Percentiles rank a stretch among this genome's conserved stretches.
phyloP scores from a whole-genome alignment of 1,140 invertebrate genomes.

The Ptiloglossa arizonensis region DNA sequence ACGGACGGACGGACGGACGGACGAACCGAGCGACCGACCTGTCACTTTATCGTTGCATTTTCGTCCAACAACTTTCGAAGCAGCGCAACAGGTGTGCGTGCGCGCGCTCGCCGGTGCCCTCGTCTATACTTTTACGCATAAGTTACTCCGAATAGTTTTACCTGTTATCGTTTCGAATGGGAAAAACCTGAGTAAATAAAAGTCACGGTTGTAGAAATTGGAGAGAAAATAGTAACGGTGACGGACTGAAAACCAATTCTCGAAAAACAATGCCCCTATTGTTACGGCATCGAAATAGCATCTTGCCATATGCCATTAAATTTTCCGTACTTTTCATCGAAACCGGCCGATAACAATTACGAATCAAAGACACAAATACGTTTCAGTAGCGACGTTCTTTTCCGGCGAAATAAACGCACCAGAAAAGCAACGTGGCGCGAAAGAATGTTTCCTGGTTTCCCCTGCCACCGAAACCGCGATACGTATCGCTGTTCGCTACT shows the following conservation, averaged over 20 bases:
- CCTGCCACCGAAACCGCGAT: neutral
- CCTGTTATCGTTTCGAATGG: neutral
- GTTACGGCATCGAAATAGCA: neutral
- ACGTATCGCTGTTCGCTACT: neutral
- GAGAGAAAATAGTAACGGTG: neutral
- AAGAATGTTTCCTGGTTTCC: too few relatives aligned
- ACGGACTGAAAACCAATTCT: neutral
- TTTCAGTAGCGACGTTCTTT: neutral
- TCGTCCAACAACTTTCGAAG: constrained; percentile 10
- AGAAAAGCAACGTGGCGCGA: too few relatives aligned
- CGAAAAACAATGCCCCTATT: neutral
- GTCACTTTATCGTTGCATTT: constrained; percentile 3
- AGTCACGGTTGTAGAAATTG: neutral
- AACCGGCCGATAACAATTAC: neutral
- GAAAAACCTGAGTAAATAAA: neutral
- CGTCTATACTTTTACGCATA: too few relatives aligned
- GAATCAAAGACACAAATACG: neutral
- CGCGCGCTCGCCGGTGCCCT: too few relatives aligned
- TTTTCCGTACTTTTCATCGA: neutral
- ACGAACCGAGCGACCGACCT: neutral
- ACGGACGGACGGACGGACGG: too few relatives aligned
- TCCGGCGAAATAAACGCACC: too few relatives aligned
- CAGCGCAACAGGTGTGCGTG: constrained; percentile 20
- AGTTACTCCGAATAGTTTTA: too few relatives aligned
- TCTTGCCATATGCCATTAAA: constrained; percentile 4